phyloP scores from a whole-genome alignment of 2,888 invertebrate species.

The Ptycholaimellus sp. region DNA sequence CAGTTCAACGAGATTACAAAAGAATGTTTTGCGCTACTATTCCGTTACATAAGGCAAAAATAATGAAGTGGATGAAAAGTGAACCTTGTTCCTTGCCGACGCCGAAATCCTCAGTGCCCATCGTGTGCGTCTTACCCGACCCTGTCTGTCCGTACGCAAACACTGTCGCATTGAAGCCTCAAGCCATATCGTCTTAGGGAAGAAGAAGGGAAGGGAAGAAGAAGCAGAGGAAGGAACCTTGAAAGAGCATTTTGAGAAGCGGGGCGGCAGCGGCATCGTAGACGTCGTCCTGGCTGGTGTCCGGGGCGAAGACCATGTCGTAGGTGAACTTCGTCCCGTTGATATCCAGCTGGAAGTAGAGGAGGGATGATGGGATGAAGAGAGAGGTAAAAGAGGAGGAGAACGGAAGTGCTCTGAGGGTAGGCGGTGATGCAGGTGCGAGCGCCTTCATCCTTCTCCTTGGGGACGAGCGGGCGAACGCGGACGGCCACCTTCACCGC shows the following conservation, averaged over 20 bases:
- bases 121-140: constrained; percentile 72
- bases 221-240: constrained; percentile 38
- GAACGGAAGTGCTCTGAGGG: too few relatives aligned
- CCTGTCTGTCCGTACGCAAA: constrained; percentile 85
- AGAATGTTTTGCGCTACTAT: too few relatives aligned
- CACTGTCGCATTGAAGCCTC: constrained; percentile 74
- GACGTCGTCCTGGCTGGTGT: constrained; percentile 54
- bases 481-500: too few relatives aligned
- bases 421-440: too few relatives aligned
- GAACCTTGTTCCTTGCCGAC: too few relatives aligned
- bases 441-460: too few relatives aligned
- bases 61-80: too few relatives aligned
- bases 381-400: too few relatives aligned
- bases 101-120: constrained; percentile 42
- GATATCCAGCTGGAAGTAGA: constrained; percentile 2
- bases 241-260: constrained; percentile 73
- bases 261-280: constrained; percentile 80
- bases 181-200: background rate
- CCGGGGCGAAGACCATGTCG: constrained; percentile 65
- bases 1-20: too few relatives aligned
- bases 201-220: background rate
- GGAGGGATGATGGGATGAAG: too few relatives aligned
- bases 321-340: constrained; percentile 57
- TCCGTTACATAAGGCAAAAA: too few relatives aligned
- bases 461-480: too few relatives aligned